Base-by-base conservation (phyloP, 2,888 invertebrate species). In the Rhamphomyia laevipes region DNA sequence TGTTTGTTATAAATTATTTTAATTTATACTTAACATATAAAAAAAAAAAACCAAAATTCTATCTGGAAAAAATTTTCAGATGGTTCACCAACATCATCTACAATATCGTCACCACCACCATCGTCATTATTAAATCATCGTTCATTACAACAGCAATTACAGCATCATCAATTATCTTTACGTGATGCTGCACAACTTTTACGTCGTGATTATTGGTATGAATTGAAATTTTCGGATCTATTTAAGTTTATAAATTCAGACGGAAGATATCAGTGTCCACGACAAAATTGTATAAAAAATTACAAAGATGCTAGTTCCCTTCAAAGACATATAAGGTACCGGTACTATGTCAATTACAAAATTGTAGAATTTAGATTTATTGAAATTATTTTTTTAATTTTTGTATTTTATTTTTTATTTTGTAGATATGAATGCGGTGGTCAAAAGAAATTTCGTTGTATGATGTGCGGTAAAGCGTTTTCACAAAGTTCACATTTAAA, bases 341-440 rank as follows among this genome's bases (percentile, higher is more conserved):
- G n/a, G n/a, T n/a, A n/a, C 16, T 16, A n/a, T 9, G 6, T 6
- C 6, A 9, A 9, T 30, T 30, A 30, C 7, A 30, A 6, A 11
- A 6, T 30, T 30, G 6, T 9, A 30, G 6, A 30, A 11, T 30
- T 30, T 30, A 30, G 6, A 30, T 30, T n/a, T n/a, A n/a, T n/a
- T n/a, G n/a, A 37, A 37, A 15, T 50, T 37, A 35, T 44, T 27
- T 38, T 31, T 13, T 41, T 45, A 17, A 30, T 43, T 46, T 50
- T 46, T 27, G 17, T 42, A 11, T 44, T 47, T 45, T 49, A 51
- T 43, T 47, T 44, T n/a, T 16, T 10, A 18, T 38, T 46, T 53
- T 17, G 7, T 50, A 81, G 80, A 67, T 82, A 82, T 66, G 85
- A 85, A 69, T 85, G 85, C 67, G 76, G 78, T 51, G 78, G 78